A percentile compares a stretch with the other conserved stretches of the same genome.
Evolutionary conservation across 2,113 vertebrate species (phyloP).

Genomic region (Eidolon helvum): DNA sequence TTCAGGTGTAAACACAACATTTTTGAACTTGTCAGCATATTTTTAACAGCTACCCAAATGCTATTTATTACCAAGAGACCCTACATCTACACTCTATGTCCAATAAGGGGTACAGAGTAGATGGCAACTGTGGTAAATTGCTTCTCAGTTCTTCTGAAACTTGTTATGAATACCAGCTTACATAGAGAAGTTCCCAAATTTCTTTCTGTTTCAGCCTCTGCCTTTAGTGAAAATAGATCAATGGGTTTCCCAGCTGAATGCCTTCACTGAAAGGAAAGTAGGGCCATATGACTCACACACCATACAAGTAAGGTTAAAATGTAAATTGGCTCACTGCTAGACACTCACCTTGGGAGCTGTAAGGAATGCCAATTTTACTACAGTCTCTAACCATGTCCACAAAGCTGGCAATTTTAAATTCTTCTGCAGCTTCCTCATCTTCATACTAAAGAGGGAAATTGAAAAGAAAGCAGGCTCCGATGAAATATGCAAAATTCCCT

Average conservation of each 20-base stretch:
- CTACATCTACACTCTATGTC: neutral
- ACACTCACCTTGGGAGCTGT: conserved; percentile 91
- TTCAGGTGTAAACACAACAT: neutral
- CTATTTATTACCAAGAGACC: neutral
- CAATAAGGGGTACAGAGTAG: neutral
- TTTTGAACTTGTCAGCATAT: conserved; percentile 7
- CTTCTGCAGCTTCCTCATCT: conserved; percentile 96
- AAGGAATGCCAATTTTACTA: conserved; percentile 92
- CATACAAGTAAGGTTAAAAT: neutral
- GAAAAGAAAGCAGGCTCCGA: neutral
- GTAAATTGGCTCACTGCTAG: neutral
- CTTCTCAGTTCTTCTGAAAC: conserved; percentile 27
- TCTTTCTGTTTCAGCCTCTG: neutral
- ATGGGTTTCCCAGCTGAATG: neutral
- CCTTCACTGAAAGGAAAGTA: neutral
- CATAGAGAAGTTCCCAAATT: neutral
- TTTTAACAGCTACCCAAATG: conserved; percentile 18
- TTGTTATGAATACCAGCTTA: neutral
- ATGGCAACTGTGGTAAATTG: neutral
- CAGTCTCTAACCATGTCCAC: conserved; percentile 97
- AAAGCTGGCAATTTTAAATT: conserved; percentile 98
- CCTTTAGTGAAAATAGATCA: neutral
- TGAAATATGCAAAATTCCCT: neutral
- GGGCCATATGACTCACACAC: neutral
- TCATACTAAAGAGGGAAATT: conserved; percentile 87